Base-by-base conservation (phyloP, 1,140 invertebrate genomes). In the Meteorus sp. region DNA sequence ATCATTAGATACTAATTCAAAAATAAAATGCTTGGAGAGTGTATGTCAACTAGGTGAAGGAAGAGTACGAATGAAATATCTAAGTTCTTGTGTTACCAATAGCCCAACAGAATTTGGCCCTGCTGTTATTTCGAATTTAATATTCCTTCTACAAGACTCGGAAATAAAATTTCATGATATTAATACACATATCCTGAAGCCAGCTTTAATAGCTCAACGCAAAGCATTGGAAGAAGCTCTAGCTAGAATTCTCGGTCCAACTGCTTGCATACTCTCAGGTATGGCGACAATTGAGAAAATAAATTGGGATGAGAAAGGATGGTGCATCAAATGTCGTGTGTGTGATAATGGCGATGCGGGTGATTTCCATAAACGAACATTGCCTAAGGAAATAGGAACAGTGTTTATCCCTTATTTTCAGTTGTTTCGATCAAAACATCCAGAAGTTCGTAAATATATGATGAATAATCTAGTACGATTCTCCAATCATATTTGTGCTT, bases 401-500 rank as follows among this genome's bases (percentile, higher is more conserved):
- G 25, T 71, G 9, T 54, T 79, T 20, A 20, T 13, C 5, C 48
- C 60, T 17, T 67, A 72, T 53, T 69, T 72, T 8, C 33, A 56
- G 19, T 31, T 76, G 25, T 48, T 79, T 9, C 61, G 58, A 25
- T 77, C 74, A 2, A 51, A 62, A 5, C 63, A 54, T 5, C 13
- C 15, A 6, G 63, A 62, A 48, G 65, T 76, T 13, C 67, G 74
- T 9, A 59, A 70, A n/a, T 19, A 62, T 15, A 68, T 80, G 43
- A 73, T 74, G 1, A 59, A 66, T 53, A 73, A 70, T 62, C 66
- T 80, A n/a, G 59, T 67, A 3, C 62, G 63, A 20, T 66, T 79
- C 50, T 78, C 80, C 1, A 80, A 78, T 66, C 82, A 83, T 57
- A 61, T 77, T 1, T 41, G 66, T 31, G 66, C 58, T 29, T 83